phyloP scores from a whole-genome alignment of 2,113 vertebrate genomes.

The Pelobates fuscus region DNA sequence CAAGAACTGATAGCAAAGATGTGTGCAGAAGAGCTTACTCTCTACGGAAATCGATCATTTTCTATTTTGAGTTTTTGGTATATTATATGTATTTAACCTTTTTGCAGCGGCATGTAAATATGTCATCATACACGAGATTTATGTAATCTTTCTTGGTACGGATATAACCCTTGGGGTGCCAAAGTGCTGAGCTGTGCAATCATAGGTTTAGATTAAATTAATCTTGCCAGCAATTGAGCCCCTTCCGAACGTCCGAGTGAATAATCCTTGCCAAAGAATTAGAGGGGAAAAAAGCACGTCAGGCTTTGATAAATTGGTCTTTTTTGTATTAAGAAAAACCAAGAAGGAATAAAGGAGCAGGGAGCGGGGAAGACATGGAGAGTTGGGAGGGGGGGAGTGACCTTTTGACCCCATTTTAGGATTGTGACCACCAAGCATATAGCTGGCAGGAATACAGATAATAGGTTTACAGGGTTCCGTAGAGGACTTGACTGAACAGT shows the following conservation, averaged over 20 bases:
- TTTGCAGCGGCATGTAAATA: no score
- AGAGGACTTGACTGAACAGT: not conserved
- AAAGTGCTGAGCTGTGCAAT: not conserved
- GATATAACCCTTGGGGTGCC: not conserved
- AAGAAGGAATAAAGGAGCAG: not conserved
- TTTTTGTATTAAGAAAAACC: not conserved
- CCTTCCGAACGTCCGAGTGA: not conserved
- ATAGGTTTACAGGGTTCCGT: not conserved
- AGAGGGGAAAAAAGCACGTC: not conserved
- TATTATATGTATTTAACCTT: no score
- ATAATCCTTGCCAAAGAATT: not conserved
- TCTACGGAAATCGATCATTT: no score
- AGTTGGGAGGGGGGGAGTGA: not conserved
- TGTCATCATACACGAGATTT: no score
- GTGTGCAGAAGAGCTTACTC: no score
- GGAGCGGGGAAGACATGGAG: not conserved
- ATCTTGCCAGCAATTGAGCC: not conserved
- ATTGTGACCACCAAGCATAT: not conserved
- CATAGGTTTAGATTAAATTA: not conserved
- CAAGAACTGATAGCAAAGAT: no score
- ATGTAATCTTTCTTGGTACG: no score
- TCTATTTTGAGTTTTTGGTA: no score
- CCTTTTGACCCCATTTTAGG: constrained; percentile 1
- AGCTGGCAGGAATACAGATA: constrained; percentile 4
- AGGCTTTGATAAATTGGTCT: not conserved